Evolutionary conservation across 2,888 invertebrate genomes (phyloP).

Genomic region (Trissonchulus sp.): DNA sequence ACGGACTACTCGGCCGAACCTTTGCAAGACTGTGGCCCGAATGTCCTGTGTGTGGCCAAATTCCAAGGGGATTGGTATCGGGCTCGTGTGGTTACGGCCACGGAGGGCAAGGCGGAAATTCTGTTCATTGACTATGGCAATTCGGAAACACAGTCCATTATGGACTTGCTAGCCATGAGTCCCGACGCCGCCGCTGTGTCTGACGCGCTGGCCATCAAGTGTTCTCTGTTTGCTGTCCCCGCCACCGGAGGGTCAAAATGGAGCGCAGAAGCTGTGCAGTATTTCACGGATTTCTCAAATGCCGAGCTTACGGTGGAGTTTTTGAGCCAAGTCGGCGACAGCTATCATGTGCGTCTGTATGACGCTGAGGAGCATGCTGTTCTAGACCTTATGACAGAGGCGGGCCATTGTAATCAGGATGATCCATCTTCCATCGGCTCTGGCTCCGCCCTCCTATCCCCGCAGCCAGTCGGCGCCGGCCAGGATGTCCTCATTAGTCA

Average conservation of each 20-base stretch:
- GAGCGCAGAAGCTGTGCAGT: conserved; percentile 13
- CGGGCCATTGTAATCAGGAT: conserved; percentile 12
- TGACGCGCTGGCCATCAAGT: conserved; percentile 11
- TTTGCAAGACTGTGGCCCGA: neutral
- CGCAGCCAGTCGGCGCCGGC: neutral
- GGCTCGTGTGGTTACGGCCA: neutral
- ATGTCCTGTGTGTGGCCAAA: neutral
- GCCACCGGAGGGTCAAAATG: neutral
- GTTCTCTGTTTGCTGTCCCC: conserved; percentile 17
- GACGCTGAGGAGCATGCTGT: neutral
- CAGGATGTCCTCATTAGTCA: neutral
- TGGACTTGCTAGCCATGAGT: neutral
- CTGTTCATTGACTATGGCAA: conserved; percentile 21
- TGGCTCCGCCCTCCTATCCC: too few relatives aligned
- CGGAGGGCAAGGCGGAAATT: neutral
- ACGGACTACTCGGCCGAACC: neutral
- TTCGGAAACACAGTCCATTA: neutral
- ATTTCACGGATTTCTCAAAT: neutral
- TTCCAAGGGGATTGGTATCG: neutral
- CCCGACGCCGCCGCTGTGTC: neutral
- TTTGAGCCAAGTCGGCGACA: neutral
- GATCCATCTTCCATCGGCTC: too few relatives aligned
- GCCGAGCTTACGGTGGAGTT: neutral
- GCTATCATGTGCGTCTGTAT: conserved; percentile 17
- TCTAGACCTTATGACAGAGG: neutral